These are phyloP conservation scores for Otus sunia DNA, from an alignment of 2,113 vertebrate species.

Conservation along the genomic window DNA sequence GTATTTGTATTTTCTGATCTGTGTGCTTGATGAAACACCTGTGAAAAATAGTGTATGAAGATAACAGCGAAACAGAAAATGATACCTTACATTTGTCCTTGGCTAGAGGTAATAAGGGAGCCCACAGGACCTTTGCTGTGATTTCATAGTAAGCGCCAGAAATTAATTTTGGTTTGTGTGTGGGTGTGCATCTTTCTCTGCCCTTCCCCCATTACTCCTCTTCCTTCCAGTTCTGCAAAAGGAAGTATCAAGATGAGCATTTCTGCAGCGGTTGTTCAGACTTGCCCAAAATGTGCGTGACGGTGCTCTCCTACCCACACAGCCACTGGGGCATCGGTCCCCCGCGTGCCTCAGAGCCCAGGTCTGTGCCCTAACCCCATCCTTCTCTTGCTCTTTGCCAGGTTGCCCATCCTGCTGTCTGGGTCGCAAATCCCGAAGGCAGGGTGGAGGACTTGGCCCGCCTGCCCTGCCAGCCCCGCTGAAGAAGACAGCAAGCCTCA, in stretches of 20 bases:
- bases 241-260: neutral
- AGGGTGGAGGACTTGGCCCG: neutral
- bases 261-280: neutral
- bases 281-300: neutral
- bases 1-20: neutral
- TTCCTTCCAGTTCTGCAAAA: neutral
- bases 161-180: neutral
- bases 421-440: neutral
- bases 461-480: neutral
- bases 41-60: neutral
- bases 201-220: neutral
- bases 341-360: accelerated
- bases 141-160: neutral
- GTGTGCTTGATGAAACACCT: neutral
- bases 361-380: neutral
- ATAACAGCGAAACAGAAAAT: neutral
- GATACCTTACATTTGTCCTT: neutral
- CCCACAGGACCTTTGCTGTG: neutral
- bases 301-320: accelerated
- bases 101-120: neutral
- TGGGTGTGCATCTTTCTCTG: neutral
- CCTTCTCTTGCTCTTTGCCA: neutral
- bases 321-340: neutral
- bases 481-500: neutral
- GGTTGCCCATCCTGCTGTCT: neutral